These are phyloP conservation scores for Cephus spinipes DNA, from an alignment of 2,888 invertebrate genomes.

Conservation along the genomic window DNA sequence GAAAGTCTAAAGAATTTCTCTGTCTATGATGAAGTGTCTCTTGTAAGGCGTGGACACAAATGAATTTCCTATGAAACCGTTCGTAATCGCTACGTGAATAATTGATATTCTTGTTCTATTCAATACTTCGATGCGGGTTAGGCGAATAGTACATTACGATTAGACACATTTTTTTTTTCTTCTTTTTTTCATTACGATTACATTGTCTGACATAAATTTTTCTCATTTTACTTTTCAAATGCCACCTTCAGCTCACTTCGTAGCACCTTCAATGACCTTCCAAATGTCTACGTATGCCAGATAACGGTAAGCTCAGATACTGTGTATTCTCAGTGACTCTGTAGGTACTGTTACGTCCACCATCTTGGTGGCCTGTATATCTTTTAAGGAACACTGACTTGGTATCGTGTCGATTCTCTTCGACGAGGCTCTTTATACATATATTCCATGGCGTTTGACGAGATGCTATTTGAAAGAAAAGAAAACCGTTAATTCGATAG, in stretches of 20 bases:
- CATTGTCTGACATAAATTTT: not conserved
- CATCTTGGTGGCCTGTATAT: conserved; percentile 10
- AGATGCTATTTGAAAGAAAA: not conserved
- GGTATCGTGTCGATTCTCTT: not conserved
- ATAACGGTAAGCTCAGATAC: not conserved
- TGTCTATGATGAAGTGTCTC: not conserved
- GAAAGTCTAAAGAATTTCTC: conserved; percentile 10
- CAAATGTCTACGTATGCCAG: not conserved
- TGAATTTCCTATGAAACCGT: not conserved
- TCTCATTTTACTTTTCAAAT: not conserved
- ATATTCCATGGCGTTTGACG: not conserved
- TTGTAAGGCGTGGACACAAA: not conserved
- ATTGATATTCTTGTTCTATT: not conserved
- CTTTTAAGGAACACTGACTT: not conserved
- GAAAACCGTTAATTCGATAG: not conserved
- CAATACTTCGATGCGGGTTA: not conserved
- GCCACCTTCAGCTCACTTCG: not conserved
- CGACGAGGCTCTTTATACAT: not conserved
- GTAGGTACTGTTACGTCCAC: conserved; percentile 52
- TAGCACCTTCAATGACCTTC: not conserved
- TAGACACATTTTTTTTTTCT: not conserved
- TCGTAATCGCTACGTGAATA: not conserved
- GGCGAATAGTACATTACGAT: not conserved
- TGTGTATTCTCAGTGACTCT: conserved; percentile 42
- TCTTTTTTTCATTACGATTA: not conserved